Conservation (phyloP, 2,888 invertebrate species). For the Agrilus cyanescens region DNA sequence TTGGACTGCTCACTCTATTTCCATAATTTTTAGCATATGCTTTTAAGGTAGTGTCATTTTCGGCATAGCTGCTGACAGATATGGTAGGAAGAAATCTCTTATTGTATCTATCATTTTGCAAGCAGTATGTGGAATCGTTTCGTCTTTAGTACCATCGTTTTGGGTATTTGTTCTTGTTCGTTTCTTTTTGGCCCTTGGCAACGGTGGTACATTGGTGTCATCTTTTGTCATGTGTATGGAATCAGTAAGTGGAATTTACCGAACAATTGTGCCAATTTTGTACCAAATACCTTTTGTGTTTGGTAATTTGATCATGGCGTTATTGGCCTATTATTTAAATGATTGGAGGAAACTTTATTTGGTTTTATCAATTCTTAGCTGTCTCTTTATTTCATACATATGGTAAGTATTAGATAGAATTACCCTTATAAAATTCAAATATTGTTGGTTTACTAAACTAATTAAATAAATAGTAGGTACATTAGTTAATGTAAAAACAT, state of each 20-base stretch:
- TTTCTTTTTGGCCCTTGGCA: slow-evolving; percentile 46
- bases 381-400: slow-evolving; percentile 38
- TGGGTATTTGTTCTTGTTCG: slow-evolving; percentile 42
- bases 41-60: slow-evolving; percentile 43
- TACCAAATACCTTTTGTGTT: slow-evolving; percentile 52
- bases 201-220: slow-evolving; percentile 51
- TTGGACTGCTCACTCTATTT: slow-evolving; percentile 1
- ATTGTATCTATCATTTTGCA: slow-evolving; percentile 44
- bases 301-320: slow-evolving; percentile 46
- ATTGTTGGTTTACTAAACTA: too few relatives aligned
- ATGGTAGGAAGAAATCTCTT: slow-evolving; percentile 47
- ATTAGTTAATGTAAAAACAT: too few relatives aligned
- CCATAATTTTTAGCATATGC: not conserved
- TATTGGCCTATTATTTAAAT: slow-evolving; percentile 43
- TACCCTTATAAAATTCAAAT: too few relatives aligned
- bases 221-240: slow-evolving; percentile 57
- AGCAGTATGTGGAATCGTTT: slow-evolving; percentile 38
- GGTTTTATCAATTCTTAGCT: slow-evolving; percentile 40
- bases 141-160: slow-evolving; percentile 43
- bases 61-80: slow-evolving; percentile 48
- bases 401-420: slow-evolving; percentile 32
- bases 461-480: too few relatives aligned
- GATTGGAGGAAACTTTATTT: slow-evolving; percentile 52
- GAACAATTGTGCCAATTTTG: slow-evolving; percentile 47
- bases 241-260: slow-evolving; percentile 49